Conservation (phyloP, 2,888 invertebrate genomes). For the Heterodera filipjevi region DNA sequence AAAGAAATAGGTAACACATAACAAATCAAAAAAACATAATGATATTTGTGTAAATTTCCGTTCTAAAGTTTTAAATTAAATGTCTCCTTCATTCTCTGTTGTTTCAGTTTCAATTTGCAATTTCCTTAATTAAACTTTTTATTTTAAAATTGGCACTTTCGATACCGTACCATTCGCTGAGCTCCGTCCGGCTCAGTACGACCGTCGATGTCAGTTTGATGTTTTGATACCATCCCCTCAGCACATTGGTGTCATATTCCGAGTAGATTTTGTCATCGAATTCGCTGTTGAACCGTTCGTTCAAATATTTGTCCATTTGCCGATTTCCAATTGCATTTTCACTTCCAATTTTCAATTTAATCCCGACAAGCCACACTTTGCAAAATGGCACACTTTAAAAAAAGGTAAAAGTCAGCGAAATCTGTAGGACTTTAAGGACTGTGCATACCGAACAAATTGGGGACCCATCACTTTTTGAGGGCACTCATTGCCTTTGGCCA, state of each 20-base stretch:
- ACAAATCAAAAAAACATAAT: too few relatives aligned
- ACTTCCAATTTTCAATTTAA: slow-evolving; percentile 1
- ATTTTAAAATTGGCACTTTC: background rate
- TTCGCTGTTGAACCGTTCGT: background rate
- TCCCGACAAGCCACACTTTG: slow-evolving; percentile 3
- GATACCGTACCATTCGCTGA: background rate
- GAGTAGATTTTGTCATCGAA: background rate
- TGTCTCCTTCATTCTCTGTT: too few relatives aligned
- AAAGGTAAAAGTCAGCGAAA: background rate
- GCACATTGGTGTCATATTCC: background rate
- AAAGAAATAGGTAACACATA: too few relatives aligned
- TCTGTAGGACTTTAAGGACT: background rate
- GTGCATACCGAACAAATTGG: background rate
- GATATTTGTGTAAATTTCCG: too few relatives aligned
- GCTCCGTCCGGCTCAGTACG: background rate
- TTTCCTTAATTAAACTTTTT: too few relatives aligned
- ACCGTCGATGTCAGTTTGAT: background rate
- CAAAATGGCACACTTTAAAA: background rate
- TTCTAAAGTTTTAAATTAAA: too few relatives aligned
- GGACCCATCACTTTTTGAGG: background rate
- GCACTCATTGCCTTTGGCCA: slow-evolving; percentile 7
- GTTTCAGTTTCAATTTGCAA: too few relatives aligned
- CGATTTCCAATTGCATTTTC: background rate
- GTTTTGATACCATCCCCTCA: background rate
- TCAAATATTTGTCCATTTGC: background rate